These are phyloP conservation scores for Eulemur mongoz DNA, from an alignment of 2,797 vertebrate species.

Conservation along the genomic window DNA sequence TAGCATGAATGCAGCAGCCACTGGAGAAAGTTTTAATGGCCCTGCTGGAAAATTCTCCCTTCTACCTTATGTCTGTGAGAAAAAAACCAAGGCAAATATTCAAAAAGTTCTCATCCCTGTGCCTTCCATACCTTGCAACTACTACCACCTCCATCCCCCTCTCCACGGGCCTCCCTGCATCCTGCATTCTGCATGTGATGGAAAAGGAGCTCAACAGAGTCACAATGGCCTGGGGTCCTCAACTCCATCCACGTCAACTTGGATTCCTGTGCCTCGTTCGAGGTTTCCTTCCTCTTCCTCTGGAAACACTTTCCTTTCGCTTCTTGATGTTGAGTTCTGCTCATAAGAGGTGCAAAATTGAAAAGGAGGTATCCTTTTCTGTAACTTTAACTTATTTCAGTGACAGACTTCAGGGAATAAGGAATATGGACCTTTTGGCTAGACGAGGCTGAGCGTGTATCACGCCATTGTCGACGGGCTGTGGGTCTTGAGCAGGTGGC, in stretches of 20 bases:
- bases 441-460: not conserved
- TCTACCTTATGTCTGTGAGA: not conserved
- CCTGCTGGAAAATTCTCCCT: not conserved
- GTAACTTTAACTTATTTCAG: not conserved
- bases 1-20: too few relatives aligned
- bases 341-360: not conserved
- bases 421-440: not conserved
- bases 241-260: not conserved
- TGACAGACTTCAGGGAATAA: not conserved
- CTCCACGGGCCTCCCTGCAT: not conserved
- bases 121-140: accelerated
- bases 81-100: not conserved
- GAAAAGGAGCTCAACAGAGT: not conserved
- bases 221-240: not conserved
- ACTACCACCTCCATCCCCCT: accelerated
- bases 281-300: not conserved
- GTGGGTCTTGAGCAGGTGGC: not conserved
- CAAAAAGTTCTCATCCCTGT: not conserved
- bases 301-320: not conserved
- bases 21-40: not conserved
- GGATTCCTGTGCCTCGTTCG: not conserved
- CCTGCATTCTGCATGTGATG: accelerated
- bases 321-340: not conserved
- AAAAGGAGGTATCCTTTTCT: not conserved
- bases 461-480: not conserved